Evolutionary conservation across 2,888 invertebrate species (phyloP).

Genomic region (Trachelus troglodyta): DNA sequence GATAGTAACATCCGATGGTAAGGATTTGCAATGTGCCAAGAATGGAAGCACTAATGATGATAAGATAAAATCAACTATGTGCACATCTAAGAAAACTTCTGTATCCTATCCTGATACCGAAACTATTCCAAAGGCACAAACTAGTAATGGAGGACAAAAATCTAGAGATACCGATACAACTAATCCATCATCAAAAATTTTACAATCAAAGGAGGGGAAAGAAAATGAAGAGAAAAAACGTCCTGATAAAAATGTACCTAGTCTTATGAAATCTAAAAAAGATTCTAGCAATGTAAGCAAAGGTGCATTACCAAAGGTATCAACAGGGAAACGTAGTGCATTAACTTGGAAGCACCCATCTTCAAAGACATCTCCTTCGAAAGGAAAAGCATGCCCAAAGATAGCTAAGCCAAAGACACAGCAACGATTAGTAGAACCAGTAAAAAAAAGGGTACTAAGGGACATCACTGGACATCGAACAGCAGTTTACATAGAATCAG

Average conservation of each 20-base stretch:
- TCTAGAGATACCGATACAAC: not conserved
- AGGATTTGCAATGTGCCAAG: not conserved
- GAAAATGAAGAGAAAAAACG: not conserved
- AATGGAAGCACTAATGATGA: not conserved
- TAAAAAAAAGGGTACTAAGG: conserved; percentile 37
- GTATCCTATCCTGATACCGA: not conserved
- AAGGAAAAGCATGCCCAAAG: not conserved
- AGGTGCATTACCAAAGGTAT: not conserved
- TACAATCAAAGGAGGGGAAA: not conserved
- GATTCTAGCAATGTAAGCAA: not conserved
- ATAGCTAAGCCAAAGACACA: conserved; percentile 10
- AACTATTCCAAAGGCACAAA: not conserved
- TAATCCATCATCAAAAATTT: not conserved
- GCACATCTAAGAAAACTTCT: not conserved
- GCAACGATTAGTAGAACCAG: conserved; percentile 16
- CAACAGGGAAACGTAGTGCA: not conserved
- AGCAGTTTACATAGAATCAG: conserved; percentile 38
- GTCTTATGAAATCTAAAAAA: not conserved
- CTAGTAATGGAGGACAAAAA: not conserved
- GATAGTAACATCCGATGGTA: not conserved
- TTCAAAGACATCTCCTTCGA: not conserved
- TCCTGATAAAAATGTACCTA: not conserved
- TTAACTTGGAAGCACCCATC: not conserved
- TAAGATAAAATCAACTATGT: not conserved
- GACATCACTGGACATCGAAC: conserved; percentile 30